phyloP scores from a whole-genome alignment of 2,888 invertebrate genomes.

The Ariolimax columbianus region DNA sequence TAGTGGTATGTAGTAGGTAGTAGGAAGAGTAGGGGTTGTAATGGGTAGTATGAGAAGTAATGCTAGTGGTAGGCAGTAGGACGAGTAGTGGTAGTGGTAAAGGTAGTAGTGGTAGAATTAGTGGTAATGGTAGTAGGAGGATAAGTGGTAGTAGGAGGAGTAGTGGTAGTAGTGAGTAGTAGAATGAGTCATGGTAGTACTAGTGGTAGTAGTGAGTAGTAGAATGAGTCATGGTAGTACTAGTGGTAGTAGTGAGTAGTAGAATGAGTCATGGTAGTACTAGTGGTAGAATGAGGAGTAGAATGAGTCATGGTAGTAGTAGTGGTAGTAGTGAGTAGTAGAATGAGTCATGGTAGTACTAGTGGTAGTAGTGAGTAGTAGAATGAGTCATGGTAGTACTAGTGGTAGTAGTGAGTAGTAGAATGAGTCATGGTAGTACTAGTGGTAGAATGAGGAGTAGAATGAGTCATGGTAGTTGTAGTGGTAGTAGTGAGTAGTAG shows the following conservation, averaged over 20 bases:
- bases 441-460: background rate
- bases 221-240: background rate
- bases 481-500: background rate
- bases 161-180: no score
- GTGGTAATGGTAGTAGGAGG: no score
- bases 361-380: slow-evolving; percentile 38
- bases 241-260: background rate
- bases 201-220: background rate
- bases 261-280: no score
- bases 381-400: slow-evolving; percentile 35
- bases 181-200: no score
- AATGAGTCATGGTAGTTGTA: background rate
- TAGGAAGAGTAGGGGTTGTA: slow-evolving; percentile 8
- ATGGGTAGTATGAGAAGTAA: background rate
- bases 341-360: slow-evolving; percentile 26
- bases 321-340: background rate
- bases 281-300: background rate
- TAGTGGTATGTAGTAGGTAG: no score
- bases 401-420: slow-evolving; percentile 41
- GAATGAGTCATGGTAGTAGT: background rate
- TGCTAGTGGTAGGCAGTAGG: slow-evolving; percentile 15
- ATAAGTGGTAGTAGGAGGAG: no score
- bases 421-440: background rate
- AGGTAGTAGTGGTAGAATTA: no score
- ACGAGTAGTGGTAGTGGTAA: slow-evolving; percentile 6